A percentile compares a stretch with the other conserved stretches of the same genome.
Evolutionary conservation across 2,888 invertebrate genomes (phyloP).

Genomic region (Ochropleura leucogaster): DNA sequence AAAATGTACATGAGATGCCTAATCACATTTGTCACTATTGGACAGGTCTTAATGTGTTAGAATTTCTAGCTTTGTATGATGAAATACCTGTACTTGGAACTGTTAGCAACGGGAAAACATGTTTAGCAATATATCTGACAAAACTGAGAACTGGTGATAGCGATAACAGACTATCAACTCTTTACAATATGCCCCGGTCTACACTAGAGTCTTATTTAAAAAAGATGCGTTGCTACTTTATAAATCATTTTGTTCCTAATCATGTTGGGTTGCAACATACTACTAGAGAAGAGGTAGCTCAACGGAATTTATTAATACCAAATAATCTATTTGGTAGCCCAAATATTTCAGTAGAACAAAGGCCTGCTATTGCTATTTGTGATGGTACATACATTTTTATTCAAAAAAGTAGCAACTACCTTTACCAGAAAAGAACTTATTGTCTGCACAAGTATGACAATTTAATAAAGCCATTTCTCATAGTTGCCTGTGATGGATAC

Average conservation of each 20-base stretch:
- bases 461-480: not conserved
- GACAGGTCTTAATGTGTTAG: no score
- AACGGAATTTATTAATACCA: not conserved
- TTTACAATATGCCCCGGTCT: no score
- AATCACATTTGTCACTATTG: no score
- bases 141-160: no score
- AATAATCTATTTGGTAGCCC: not conserved
- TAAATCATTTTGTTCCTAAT: not conserved
- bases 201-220: not conserved
- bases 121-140: no score
- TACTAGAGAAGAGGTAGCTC: not conserved
- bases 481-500: not conserved
- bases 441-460: conserved; percentile 6
- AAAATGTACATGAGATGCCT: no score
- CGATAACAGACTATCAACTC: no score
- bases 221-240: not conserved
- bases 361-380: not conserved
- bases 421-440: not conserved
- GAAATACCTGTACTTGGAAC: no score
- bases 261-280: not conserved
- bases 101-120: no score
- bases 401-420: not conserved
- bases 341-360: not conserved
- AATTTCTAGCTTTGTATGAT: no score
- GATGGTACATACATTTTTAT: conserved; percentile 5